Base-by-base conservation (phyloP, 2,888 invertebrate genomes). In the Nephrotoma guestfalica region DNA sequence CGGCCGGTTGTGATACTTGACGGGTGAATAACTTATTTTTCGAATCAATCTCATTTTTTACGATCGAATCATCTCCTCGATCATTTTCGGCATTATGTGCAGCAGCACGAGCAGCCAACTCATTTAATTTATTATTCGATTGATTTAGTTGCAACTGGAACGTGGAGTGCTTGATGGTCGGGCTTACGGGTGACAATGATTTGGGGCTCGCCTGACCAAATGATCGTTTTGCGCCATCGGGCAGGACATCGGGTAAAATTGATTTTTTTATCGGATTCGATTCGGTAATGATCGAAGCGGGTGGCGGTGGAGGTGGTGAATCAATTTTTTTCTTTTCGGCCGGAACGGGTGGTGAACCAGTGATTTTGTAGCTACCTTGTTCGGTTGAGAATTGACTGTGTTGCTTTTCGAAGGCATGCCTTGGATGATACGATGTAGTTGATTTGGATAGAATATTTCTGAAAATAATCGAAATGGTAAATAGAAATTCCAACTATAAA, bases 311-410 rank as follows among this genome's bases (percentile, higher is more conserved):
- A 47, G 47, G 47, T 51, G 51, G 15, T 4, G 71, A 71, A 85
- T 88, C 18, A 45, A 43, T 86, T 83, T 88, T 88, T 45, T 88
- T 88, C 87, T 88, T 88, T 86, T 91, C 91, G 88, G 90, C 89
- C 88, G 92, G 91, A 87, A 93, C 93, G 87, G 93, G 94, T 5
- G 95, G 95, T 40, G 95, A 95, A 92, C 95, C 93, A 18, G 95
- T 95, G 85, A 95, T 92, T 89, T 95, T 95, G 91, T 96, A 96
- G 89, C 94, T 95, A 88, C 96, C 96, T 89, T 94, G 94, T 90
- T 95, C 95, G 87, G 94, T 93, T 90, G 95, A 95, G 87, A 93
- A 89, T 86, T 90, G 90, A 88, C 43, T 92, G 6, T 94, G 94
- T 85, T 93, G 92, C 89, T 93, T 93, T 88, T 95, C 95, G 88